Conservation (phyloP, 2,888 invertebrate species). For the Geotrupes spiniger region DNA sequence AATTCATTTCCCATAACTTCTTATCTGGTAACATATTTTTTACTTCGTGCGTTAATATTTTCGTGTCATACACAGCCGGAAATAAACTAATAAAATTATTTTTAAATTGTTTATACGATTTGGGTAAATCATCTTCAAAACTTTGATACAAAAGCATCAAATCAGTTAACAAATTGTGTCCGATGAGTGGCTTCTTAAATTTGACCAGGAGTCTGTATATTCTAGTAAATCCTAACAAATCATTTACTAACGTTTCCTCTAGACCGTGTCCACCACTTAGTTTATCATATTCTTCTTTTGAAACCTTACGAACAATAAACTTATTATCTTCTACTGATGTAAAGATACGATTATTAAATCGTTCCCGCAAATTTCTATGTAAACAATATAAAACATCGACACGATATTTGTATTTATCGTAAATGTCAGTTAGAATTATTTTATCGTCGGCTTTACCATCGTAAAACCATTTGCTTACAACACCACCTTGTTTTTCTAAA, state of each 20-base stretch:
- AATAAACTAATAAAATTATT: conserved; percentile 59
- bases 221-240: conserved; percentile 64
- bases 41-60: conserved; percentile 62
- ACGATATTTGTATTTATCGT: conserved; percentile 44
- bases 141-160: conserved; percentile 67
- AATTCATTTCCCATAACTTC: conserved; percentile 56
- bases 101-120: conserved; percentile 64
- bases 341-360: conserved; percentile 50
- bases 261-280: conserved; percentile 44
- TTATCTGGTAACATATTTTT: conserved; percentile 36
- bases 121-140: conserved; percentile 68
- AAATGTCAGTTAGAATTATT: conserved; percentile 32
- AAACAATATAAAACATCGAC: conserved; percentile 56
- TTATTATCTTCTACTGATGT: conserved; percentile 39
- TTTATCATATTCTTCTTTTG: conserved; percentile 36
- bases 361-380: conserved; percentile 58
- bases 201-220: conserved; percentile 60
- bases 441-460: conserved; percentile 34
- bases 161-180: conserved; percentile 74
- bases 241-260: conserved; percentile 53
- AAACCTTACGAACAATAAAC: conserved; percentile 46
- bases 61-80: conserved; percentile 72
- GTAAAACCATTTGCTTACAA: conserved; percentile 45
- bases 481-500: conserved; percentile 43
- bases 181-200: conserved; percentile 68